Conservation (phyloP, 2,888 invertebrate species). For the Drosophila koepferae region DNA sequence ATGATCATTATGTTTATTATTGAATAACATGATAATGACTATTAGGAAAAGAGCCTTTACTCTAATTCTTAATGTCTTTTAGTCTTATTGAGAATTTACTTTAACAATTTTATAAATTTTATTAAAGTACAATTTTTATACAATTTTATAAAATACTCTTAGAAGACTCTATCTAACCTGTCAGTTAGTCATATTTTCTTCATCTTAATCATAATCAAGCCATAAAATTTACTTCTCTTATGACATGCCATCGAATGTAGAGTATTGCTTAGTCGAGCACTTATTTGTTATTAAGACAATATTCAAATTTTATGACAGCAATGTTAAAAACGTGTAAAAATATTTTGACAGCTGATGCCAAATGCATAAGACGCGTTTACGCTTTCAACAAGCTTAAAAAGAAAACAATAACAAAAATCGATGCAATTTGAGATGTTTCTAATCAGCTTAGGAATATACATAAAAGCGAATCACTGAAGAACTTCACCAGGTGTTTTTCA, state of each 20-base stretch:
- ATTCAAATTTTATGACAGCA: conserved; percentile 4
- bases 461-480: not conserved
- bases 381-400: not conserved
- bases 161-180: no score
- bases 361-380: not conserved
- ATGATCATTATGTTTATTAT: no score
- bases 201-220: no score
- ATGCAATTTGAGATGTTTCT: conserved; percentile 5
- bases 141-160: no score
- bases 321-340: conserved; percentile 8
- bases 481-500: not conserved
- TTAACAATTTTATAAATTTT: no score
- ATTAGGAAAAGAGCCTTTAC: no score
- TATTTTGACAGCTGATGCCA: conserved; percentile 6
- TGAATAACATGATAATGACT: no score
- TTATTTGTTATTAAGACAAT: not conserved
- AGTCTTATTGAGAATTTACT: no score
- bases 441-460: conserved; percentile 6
- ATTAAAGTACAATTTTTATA: no score
- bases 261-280: not conserved
- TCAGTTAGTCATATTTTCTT: no score
- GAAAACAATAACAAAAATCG: not conserved
- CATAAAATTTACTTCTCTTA: no score
- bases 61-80: no score
- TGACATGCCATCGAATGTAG: not conserved